These are phyloP conservation scores for Notolepis coatsorum DNA, from an alignment of 2,797 vertebrate species.

Conservation along the genomic window DNA sequence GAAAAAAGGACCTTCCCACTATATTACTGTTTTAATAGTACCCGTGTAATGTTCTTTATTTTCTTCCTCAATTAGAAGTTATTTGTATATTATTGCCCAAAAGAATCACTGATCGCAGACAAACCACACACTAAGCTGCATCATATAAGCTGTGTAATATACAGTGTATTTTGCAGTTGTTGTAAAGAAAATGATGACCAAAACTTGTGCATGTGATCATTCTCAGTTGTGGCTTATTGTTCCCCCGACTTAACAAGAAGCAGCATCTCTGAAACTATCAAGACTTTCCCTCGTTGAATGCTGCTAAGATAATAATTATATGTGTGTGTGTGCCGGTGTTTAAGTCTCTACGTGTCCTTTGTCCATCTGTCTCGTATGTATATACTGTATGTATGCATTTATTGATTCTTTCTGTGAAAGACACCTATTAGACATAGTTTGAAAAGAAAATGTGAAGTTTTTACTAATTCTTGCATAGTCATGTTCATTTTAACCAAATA, in stretches of 20 bases:
- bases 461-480: slow-evolving; percentile 73
- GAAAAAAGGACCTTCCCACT: slow-evolving; percentile 53
- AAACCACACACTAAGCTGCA: slow-evolving; percentile 43
- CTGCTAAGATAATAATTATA: slow-evolving; percentile 86
- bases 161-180: slow-evolving; percentile 47
- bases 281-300: slow-evolving; percentile 78
- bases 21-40: slow-evolving; percentile 38
- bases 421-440: slow-evolving; percentile 85
- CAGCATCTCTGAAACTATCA: slow-evolving; percentile 74
- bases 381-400: slow-evolving; percentile 67
- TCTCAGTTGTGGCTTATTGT: slow-evolving; percentile 59
- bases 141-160: slow-evolving; percentile 55
- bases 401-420: slow-evolving; percentile 97
- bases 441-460: slow-evolving; percentile 82
- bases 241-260: slow-evolving; percentile 61
- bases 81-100: slow-evolving; percentile 29
- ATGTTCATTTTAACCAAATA: slow-evolving; percentile 73
- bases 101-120: slow-evolving; percentile 26
- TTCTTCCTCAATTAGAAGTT: slow-evolving; percentile 35
- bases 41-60: slow-evolving; percentile 29
- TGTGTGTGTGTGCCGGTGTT: slow-evolving; percentile 54
- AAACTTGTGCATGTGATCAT: slow-evolving; percentile 59
- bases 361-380: slow-evolving; percentile 57
- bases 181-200: slow-evolving; percentile 62
- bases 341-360: slow-evolving; percentile 52